phyloP scores from a whole-genome alignment of 64 coral and sea anemone species.

The Actinia tenebrosa region DNA sequence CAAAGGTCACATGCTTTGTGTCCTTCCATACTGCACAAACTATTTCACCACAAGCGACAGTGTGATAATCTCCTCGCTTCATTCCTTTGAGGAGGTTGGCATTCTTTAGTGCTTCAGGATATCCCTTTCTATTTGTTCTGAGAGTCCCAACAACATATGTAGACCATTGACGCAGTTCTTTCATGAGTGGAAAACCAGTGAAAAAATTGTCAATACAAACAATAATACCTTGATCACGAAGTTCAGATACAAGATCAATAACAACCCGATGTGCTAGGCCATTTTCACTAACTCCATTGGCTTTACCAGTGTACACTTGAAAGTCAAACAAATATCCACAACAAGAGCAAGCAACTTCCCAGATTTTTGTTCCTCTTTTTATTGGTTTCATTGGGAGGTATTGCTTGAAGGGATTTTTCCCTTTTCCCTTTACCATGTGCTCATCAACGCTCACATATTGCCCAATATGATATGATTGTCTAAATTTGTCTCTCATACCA shows the following conservation, averaged over 20 bases:
- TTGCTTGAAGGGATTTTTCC: constrained; percentile 31
- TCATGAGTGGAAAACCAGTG: neutral
- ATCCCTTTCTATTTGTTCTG: constrained; percentile 13
- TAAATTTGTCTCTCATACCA: neutral
- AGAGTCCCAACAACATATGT: constrained; percentile 17
- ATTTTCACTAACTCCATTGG: neutral
- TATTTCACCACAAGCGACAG: constrained; percentile 17
- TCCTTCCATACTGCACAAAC: constrained; percentile 25
- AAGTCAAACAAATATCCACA: constrained; percentile 38
- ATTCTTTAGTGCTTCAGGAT: constrained; percentile 15
- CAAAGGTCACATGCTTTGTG: constrained; percentile 33
- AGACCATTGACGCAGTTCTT: neutral
- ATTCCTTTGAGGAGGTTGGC: constrained; percentile 27
- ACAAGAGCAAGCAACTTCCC: constrained; percentile 17
- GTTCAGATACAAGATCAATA: constrained; percentile 23
- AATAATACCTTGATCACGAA: neutral
- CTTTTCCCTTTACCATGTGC: constrained; percentile 30
- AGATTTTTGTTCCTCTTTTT: constrained; percentile 30
- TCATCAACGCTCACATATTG: constrained; percentile 38
- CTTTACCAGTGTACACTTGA: constrained; percentile 28
- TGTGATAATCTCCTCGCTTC: constrained; percentile 28
- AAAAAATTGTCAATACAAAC: constrained; percentile 30
- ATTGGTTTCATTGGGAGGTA: constrained; percentile 42
- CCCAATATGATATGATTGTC: neutral
- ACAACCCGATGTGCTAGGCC: constrained; percentile 10